A percentile compares a stretch with the other conserved stretches of the same genome.
Conservation (phyloP, 2,113 vertebrate species). For the Oryzias melastigma region DNA sequence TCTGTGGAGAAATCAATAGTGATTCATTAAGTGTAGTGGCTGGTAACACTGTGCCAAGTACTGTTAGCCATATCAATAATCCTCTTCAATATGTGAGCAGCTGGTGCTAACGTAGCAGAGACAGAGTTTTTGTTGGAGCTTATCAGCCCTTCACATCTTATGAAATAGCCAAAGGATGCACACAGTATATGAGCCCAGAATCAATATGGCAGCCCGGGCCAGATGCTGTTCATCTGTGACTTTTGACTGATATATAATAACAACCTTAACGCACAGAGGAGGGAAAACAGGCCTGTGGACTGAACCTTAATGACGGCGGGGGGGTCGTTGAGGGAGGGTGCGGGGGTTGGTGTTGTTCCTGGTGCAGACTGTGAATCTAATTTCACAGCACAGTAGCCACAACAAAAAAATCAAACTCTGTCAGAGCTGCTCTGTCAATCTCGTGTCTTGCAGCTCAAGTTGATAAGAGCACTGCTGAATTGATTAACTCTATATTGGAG, state of each 20-base stretch:
- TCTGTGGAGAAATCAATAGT: constrained; percentile 71
- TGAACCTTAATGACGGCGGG: constrained; percentile 65
- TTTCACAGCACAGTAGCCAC: constrained; percentile 79
- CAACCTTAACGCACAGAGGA: constrained; percentile 58
- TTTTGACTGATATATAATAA: constrained; percentile 77
- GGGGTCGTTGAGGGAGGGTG: constrained; percentile 11
- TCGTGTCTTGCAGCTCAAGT: constrained; percentile 69
- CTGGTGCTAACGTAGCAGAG: constrained; percentile 67
- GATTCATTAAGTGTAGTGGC: constrained; percentile 77
- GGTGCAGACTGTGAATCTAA: constrained; percentile 76
- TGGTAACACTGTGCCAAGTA: constrained; percentile 73
- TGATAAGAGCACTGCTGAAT: constrained; percentile 75
- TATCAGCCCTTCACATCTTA: constrained; percentile 78
- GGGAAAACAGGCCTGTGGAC: constrained; percentile 64
- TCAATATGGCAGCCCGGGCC: constrained; percentile 70
- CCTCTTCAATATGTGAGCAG: constrained; percentile 72
- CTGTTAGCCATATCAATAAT: constrained; percentile 79
- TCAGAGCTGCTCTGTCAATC: constrained; percentile 76
- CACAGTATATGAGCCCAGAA: constrained; percentile 70
- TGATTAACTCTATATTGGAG: constrained; percentile 74
- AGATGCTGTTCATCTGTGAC: constrained; percentile 72
- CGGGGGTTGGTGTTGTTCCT: constrained; percentile 35
- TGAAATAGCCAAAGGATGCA: constrained; percentile 74
- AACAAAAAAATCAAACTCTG: constrained; percentile 78
- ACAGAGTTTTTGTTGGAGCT: constrained; percentile 74